Evolutionary conservation across 2,888 invertebrate species (phyloP), one percentile per base, ranked within the genome.

Genomic region (Ditula angustiorana): DNA sequence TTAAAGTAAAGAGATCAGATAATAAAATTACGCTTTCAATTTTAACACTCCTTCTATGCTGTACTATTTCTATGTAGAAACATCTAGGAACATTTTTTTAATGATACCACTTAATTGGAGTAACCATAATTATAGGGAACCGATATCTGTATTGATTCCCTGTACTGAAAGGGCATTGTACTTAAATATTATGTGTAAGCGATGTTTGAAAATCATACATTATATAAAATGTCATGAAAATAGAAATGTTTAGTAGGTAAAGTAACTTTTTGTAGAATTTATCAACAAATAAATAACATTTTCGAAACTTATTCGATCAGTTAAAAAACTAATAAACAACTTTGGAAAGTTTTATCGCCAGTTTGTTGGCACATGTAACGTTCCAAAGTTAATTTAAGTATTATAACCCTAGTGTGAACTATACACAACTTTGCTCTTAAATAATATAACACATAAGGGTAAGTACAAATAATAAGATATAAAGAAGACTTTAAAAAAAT

Each of bases 261-360:
- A n/a, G n/a, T n/a, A n/a, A n/a, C n/a, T n/a, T n/a, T n/a, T n/a
- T n/a, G n/a, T n/a, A n/a, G n/a, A n/a, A n/a, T n/a, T n/a, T n/a
- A n/a, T n/a, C n/a, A n/a, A n/a, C n/a, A n/a, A n/a, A n/a, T n/a
- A n/a, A n/a, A n/a, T n/a, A 37, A 28, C 19, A 10, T 47, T 26
- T 24, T 46, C 53, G 30, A 33, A 16, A 16, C 24, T 53, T 61
- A 44, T 44, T 53, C 46, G 26, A 55, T 55, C 46, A 55, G 35
- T 61, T 53, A 55, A 19, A 35, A 55, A 55, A 55, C 61, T 55
- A 55, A 55, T 61, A 47, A 55, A n/a, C 11, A 47, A 61, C 24
- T 55, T 61, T 10, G 30, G 19, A 47, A 35, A 16, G 26, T 28
- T 47, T 55, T 21, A 24, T 19, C 53, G 35, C 26, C 41, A 19